Conservation (phyloP, 2,888 invertebrate species). For the Aethes cnicana region DNA sequence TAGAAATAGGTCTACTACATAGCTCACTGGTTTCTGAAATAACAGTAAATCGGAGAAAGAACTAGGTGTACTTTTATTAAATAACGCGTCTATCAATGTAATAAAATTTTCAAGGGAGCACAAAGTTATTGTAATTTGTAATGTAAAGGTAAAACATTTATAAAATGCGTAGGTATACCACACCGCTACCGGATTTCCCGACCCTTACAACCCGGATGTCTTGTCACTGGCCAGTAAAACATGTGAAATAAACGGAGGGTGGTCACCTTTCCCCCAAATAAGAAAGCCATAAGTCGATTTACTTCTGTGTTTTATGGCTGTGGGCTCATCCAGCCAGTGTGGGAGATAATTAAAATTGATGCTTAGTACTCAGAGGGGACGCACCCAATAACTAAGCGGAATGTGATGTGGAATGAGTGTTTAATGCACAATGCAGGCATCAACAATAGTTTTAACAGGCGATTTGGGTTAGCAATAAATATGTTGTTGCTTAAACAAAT, state of each 20-base stretch:
- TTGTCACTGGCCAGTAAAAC: slow-evolving; percentile 6
- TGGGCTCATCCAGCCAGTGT: background rate
- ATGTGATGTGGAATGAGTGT: slow-evolving; percentile 9
- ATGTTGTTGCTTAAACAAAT: too few species aligned
- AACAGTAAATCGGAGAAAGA: too few species aligned
- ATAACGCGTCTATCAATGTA: too few species aligned
- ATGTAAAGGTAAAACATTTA: too few species aligned
- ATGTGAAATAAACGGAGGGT: slow-evolving; percentile 8
- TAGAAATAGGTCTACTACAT: too few species aligned
- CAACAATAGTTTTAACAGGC: background rate
- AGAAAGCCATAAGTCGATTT: slow-evolving; percentile 19
- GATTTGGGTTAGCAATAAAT: too few species aligned
- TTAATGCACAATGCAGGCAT: slow-evolving; percentile 1
- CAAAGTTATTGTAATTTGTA: too few species aligned
- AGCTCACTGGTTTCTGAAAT: too few species aligned
- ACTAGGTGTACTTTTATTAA: too few species aligned
- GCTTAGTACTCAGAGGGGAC: slow-evolving; percentile 22
- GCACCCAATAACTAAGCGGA: background rate
- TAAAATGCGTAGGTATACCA: too few species aligned
- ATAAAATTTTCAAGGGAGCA: too few species aligned
- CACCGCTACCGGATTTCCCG: slow-evolving; percentile 14
- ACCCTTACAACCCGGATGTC: slow-evolving; percentile 10
- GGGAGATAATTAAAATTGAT: slow-evolving; percentile 41
- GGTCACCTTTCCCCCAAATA: slow-evolving; percentile 19
- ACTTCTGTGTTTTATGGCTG: slow-evolving; percentile 5